Base-by-base conservation (phyloP, 2,888 invertebrate species). In the Axea sp. region DNA sequence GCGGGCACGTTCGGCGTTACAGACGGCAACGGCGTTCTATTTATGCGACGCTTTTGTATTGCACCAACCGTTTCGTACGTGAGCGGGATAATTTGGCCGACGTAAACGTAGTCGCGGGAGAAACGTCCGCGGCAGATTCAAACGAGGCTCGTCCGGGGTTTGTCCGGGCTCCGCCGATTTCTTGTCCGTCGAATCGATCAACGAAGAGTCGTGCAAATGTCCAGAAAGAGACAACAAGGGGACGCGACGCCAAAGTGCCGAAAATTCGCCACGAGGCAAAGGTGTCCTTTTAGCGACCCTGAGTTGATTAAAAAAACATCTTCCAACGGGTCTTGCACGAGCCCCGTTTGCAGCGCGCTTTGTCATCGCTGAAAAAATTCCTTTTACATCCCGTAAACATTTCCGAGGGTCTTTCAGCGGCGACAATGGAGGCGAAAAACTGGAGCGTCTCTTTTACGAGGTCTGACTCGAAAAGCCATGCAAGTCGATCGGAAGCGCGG, bases 41-140 rank as follows among this genome's bases (percentile, higher is more conserved):
- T 72, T 59, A 72, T 72, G 57, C 64, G 55, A 35, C 51, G 65
- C 59, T 72, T 72, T 65, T 72, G 60, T 65, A 60, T 65, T 65
- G 72, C 59, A 37, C 59, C 72, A 73, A 57, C 64, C 65, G 59
- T 51, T 55, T 45, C 35, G 59, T 65, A 73, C 72, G 72, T 73
- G 72, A 51, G 64, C 47, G 51, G 72, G 72, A 65, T 73, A 73
- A 65, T 73, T 65, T 60, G 51, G 31, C 37, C 51, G 33, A 28
- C 17, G 51, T 65, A 65, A 65, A 65, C 55, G 59, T 41, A 57
- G 9, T 11, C 9, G 39, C 39, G 17, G 41, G 33, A 47, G 41
- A 57, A 24, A 15, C 11, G 22, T 24, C 14, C 14, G 35, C 12
- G 53, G 24, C 35, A 33, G n/a, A 7, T 24, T 33, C 15, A 9